phyloP scores from a whole-genome alignment of 2,797 vertebrate genomes.

The Characodon lateralis region DNA sequence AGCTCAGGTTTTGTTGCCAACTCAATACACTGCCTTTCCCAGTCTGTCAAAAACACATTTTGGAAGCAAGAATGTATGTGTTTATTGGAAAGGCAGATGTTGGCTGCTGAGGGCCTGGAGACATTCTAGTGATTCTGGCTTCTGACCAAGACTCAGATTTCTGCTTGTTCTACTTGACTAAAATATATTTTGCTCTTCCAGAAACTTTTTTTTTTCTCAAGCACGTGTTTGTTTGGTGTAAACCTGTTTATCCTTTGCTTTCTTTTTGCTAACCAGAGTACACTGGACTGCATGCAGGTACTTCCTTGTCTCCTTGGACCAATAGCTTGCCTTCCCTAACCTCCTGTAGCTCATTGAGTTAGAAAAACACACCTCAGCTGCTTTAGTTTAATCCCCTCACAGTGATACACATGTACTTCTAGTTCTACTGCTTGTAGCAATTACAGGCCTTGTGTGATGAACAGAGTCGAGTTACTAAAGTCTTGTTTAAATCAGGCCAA shows the following conservation, averaged over 20 bases:
- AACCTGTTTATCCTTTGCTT: constrained; percentile 44
- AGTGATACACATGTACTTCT: constrained; percentile 4
- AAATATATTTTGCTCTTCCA: constrained; percentile 42
- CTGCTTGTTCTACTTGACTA: constrained; percentile 60
- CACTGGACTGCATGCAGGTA: constrained; percentile 99
- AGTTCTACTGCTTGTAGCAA: background rate
- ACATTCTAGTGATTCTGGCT: constrained; percentile 54
- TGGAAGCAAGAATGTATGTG: background rate
- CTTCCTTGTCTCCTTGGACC: constrained; percentile 28
- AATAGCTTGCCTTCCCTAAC: constrained; percentile 16
- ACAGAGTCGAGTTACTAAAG: constrained; percentile 12
- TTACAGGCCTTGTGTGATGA: background rate
- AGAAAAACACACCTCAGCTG: constrained; percentile 14
- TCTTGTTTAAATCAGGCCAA: constrained; percentile 40
- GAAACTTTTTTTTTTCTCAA: constrained; percentile 47
- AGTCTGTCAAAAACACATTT: constrained; percentile 10
- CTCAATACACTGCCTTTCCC: constrained; percentile 21
- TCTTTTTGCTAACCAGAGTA: constrained; percentile 85
- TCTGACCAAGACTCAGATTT: constrained; percentile 45
- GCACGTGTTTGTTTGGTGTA: constrained; percentile 66
- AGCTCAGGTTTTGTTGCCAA: constrained; percentile 25
- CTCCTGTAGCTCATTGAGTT: constrained; percentile 16
- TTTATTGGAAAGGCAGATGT: constrained; percentile 22
- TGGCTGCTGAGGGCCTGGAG: constrained; percentile 36
- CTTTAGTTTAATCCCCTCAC: constrained; percentile 4